Evolutionary conservation across 2,113 vertebrate species (phyloP), one percentile per base, ranked within the genome.

Genomic region (Psilopsiagon aurifrons): DNA sequence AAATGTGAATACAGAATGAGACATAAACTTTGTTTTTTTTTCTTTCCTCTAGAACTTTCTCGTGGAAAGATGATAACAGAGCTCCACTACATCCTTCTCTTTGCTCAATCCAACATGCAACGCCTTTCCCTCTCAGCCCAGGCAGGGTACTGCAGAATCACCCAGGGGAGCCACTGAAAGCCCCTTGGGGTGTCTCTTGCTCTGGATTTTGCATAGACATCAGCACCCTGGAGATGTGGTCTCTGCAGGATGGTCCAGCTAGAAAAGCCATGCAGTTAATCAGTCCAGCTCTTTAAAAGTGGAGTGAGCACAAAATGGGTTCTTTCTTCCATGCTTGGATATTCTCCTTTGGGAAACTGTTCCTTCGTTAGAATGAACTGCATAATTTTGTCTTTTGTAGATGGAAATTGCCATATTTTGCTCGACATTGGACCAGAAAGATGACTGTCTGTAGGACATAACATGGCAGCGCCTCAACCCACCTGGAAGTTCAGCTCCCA

Each of bases 1-100:
- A 92, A 86, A 70, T 28, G n/a, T 43, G 57, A 95, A 95, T 92
- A 64, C 35, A 82, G 82, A 94, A 92, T 62, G 80, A 94, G 84
- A 87, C 79, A 87, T 33, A 76, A 95, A 88, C 67, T 60, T 73
- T 57, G 57, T 13, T 35, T 62, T 74, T 74, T 63, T 86, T 90
- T 15, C 81, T 94, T 95, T 95, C 77, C 87, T 87, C 87, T 73
- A 66, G 17, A 80, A 92, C 69, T 69, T 91, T 91, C 70, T 78
- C 84, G 55, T 94, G 52, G 77, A 92, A 94, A 94, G 55, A 87
- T 79, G 87, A 95, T 37, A 82, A 51, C 0, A 5, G 11, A 39
- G 18, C 39, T 79, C 74, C 49, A 31, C 29, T 4, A 24, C 62
- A 37, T 68, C 78, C 44, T 79, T 51, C 54, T 43, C 27, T 44